A percentile compares a stretch with the other conserved stretches of the same genome.
Conservation (phyloP, 2,888 invertebrate genomes). For the Mythimna albipuncta region DNA sequence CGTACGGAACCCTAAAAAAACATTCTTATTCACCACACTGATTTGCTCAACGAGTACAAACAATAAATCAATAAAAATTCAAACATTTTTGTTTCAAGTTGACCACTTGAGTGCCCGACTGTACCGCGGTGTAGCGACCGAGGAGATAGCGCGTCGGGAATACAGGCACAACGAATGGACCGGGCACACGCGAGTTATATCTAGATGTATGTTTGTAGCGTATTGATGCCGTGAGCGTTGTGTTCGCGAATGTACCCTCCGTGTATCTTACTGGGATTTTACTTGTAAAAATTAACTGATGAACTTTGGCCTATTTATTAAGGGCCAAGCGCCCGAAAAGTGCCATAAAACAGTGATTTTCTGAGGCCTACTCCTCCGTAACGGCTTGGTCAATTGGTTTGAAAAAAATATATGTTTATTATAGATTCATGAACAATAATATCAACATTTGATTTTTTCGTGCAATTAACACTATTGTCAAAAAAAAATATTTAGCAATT, state of each 20-base stretch:
- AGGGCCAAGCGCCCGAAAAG: no score
- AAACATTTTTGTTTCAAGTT: slow-evolving; percentile 27
- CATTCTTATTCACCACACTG: slow-evolving; percentile 13
- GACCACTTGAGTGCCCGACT: slow-evolving; percentile 35
- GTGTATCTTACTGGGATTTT: slow-evolving; percentile 35
- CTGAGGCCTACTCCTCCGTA: no score
- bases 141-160: slow-evolving; percentile 66
- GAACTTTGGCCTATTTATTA: slow-evolving; percentile 1
- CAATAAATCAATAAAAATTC: slow-evolving; percentile 56
- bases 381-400: no score
- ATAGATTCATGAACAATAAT: no score
- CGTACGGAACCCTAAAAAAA: neutral
- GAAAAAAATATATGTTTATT: no score
- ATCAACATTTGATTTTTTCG: no score
- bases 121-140: slow-evolving; percentile 50
- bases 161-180: slow-evolving; percentile 76
- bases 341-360: no score
- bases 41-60: slow-evolving; percentile 43
- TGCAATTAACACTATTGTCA: no score
- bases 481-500: no score
- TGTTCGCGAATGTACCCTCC: slow-evolving; percentile 64
- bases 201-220: slow-evolving; percentile 66
- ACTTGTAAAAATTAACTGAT: slow-evolving; percentile 26
- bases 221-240: slow-evolving; percentile 65
- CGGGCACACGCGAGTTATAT: slow-evolving; percentile 75